A percentile compares a stretch with the other conserved stretches of the same genome.
These are phyloP conservation scores for Hypercompe scribonia DNA, from an alignment of 2,888 invertebrate species.

Conservation along the genomic window DNA sequence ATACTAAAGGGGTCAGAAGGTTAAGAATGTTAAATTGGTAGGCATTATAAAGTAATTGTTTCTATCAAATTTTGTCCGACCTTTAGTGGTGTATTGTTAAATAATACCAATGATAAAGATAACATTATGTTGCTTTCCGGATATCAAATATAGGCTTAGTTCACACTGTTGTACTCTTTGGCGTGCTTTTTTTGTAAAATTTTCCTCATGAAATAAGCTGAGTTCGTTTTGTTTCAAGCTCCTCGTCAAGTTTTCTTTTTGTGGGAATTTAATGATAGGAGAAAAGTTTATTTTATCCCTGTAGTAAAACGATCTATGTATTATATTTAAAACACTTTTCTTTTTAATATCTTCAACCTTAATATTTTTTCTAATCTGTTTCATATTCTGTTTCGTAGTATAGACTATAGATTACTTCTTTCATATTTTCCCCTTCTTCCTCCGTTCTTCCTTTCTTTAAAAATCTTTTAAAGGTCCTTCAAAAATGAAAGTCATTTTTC, in stretches of 20 bases:
- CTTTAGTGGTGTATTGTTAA: slow-evolving; percentile 51
- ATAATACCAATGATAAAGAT: slow-evolving; percentile 50
- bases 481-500: no score
- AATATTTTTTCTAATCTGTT: no score
- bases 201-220: background rate
- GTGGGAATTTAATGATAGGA: background rate
- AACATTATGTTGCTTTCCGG: slow-evolving; percentile 71
- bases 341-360: no score
- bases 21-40: slow-evolving; percentile 1
- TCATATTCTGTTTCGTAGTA: no score
- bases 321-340: no score
- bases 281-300: background rate
- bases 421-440: no score
- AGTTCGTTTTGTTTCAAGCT: background rate
- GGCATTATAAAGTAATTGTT: slow-evolving; percentile 8
- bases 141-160: slow-evolving; percentile 55
- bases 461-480: no score
- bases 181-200: background rate
- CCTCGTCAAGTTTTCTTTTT: background rate
- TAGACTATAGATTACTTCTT: no score
- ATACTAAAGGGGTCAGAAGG: background rate
- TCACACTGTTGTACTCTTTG: slow-evolving; percentile 1
- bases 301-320: no score
- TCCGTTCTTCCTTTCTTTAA: no score
- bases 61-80: slow-evolving; percentile 43